phyloP scores from a whole-genome alignment of 2,888 invertebrate species.

The Eupsilia transversa region DNA sequence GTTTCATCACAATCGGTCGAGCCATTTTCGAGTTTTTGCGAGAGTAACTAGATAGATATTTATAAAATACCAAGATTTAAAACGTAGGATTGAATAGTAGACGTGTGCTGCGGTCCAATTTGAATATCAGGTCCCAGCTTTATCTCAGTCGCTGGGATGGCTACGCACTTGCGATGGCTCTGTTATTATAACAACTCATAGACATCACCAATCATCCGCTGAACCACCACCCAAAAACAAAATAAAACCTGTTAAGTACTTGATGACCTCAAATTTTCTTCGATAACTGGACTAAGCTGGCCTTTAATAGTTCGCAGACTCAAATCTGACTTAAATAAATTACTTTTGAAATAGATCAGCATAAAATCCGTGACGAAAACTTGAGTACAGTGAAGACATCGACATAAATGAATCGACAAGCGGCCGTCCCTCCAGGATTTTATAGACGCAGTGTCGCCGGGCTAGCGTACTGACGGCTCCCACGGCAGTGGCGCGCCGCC shows the following conservation, averaged over 20 bases:
- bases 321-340: not conserved
- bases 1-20: too few relatives aligned
- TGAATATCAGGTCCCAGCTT: not conserved
- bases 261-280: not conserved
- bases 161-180: too few relatives aligned
- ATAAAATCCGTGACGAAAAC: constrained; percentile 19
- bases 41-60: not conserved
- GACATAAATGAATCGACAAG: constrained; percentile 68
- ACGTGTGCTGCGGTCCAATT: not conserved
- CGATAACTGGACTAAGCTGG: not conserved
- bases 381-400: constrained; percentile 55
- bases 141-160: not conserved
- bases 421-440: constrained; percentile 74
- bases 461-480: constrained; percentile 45
- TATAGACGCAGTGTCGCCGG: constrained; percentile 87
- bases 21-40: too few relatives aligned
- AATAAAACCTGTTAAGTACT: not conserved
- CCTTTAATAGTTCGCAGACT: too few relatives aligned
- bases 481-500: constrained; percentile 84
- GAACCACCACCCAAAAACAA: not conserved
- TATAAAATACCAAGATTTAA: too few relatives aligned
- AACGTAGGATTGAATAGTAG: not conserved
- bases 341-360: not conserved
- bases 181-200: not conserved
- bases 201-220: not conserved